Evolutionary conservation across 64 coral and sea anemone species (phyloP), one percentile per base, ranked within the genome.

Genomic region (Cladopsammia gracilis): DNA sequence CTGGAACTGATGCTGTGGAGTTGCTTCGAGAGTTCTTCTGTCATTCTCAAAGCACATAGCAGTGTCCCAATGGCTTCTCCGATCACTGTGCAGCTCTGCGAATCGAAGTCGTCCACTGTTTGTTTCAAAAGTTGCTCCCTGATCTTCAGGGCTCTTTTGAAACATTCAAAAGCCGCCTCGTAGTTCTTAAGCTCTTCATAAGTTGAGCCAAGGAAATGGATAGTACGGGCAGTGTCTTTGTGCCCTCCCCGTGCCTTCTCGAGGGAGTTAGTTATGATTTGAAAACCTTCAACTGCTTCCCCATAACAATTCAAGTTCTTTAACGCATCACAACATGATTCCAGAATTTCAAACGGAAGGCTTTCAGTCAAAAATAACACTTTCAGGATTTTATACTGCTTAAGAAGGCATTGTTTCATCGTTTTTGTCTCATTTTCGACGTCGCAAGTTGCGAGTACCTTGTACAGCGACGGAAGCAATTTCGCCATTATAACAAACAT

Each of bases 231-330:
- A 3, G n/a, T 54, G 50, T 19, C 4, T 56, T 53, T 25, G n/a
- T 12, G 48, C 18, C 7, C 48, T 77, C 20, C 49, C 9, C 2
- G 50, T 0, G 8, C 45, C 3, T 73, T 47, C 24, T 77, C 50
- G 10, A 77, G 50, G 53, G 22, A 6, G 50, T 56, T 7, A 4
- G 75, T 56, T 77, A 77, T 77, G 8, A 23, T 13, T 12, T 54
- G 20, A 77, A 77, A 77, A 11, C 75, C 75, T 77, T 77, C 50
- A 3, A 20, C 75, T 11, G 75, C 75, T 25, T 77, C 75, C 48
- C 22, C 7, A 16, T 51, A 22, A 77, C 75, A 77, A 7, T n/a
- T 14, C 10, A 53, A 56, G 3, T 9, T 77, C 22, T 24, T 13
- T 25, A 77, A 25, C 9, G 20, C 75, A 54, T 77, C 23, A 22